phyloP scores from a whole-genome alignment of 2,113 vertebrate genomes.

The Aptenodytes forsteri region DNA sequence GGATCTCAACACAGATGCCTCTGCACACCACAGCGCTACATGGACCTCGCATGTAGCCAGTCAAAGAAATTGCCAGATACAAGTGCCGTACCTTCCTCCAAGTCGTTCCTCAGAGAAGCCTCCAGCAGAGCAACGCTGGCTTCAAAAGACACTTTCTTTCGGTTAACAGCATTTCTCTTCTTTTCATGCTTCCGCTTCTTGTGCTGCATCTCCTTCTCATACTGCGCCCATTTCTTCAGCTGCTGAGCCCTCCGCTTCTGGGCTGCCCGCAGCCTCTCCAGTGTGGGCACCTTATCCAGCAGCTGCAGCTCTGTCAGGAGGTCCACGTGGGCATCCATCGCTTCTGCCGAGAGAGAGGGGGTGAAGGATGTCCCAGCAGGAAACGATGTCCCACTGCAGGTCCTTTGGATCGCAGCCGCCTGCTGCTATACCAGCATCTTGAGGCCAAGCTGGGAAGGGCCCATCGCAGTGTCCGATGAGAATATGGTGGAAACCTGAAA shows the following conservation, averaged over 20 bases:
- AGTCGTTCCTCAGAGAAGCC: conserved; percentile 91
- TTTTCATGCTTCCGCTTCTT: conserved; percentile 90
- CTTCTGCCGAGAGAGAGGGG: neutral
- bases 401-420: neutral
- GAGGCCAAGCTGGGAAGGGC: neutral
- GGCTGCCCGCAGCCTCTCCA: conserved; percentile 90
- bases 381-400: neutral
- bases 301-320: conserved; percentile 94
- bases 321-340: conserved; percentile 93
- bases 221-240: conserved; percentile 95
- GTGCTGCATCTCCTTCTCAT: conserved; percentile 95
- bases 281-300: conserved; percentile 93
- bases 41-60: neutral
- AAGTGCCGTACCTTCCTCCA: conserved; percentile 86
- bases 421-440: conserved; percentile 56
- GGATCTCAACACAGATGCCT: neutral
- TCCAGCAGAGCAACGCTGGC: conserved; percentile 91
- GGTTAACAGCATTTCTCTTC: conserved; percentile 73
- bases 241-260: conserved; percentile 95
- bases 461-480: neutral
- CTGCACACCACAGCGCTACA: neutral
- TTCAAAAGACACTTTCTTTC: conserved; percentile 90
- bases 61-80: neutral
- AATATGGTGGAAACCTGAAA: conserved; percentile 55
- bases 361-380: neutral